These are phyloP conservation scores for Cheirogaleus medius DNA, from an alignment of 2,113 vertebrate genomes.

Conservation along the genomic window DNA sequence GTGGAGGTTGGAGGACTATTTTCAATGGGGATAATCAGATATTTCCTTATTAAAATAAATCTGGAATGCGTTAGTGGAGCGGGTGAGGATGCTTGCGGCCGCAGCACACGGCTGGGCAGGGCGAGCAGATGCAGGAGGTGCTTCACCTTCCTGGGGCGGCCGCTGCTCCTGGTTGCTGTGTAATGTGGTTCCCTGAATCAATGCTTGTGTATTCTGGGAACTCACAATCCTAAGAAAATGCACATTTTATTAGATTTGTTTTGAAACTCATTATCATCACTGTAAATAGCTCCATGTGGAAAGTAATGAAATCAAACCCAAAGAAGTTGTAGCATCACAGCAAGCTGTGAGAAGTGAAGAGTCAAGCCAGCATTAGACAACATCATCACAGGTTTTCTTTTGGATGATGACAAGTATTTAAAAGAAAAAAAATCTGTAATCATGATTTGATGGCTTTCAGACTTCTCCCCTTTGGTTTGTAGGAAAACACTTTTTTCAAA, in stretches of 20 bases:
- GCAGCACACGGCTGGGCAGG: accelerated
- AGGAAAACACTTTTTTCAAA: not conserved
- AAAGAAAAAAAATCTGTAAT: conserved; percentile 23
- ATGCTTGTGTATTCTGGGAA: conserved; percentile 19
- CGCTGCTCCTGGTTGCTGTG: not conserved
- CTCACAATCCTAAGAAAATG: not conserved
- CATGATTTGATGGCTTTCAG: not conserved
- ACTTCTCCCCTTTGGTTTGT: not conserved
- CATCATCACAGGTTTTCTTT: not conserved
- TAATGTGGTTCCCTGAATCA: not conserved
- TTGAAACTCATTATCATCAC: conserved; percentile 59
- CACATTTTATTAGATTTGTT: conserved; percentile 60
- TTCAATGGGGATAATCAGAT: not conserved
- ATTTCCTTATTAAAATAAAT: not conserved
- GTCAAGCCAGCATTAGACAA: not conserved
- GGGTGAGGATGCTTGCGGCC: not conserved
- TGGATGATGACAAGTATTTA: conserved; percentile 16
- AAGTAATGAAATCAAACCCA: conserved; percentile 33
- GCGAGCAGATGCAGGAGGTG: not conserved
- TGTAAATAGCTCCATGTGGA: conserved; percentile 45
- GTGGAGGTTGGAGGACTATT: not conserved
- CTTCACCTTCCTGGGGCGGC: not conserved
- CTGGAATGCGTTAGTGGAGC: not conserved
- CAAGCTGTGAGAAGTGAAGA: not conserved
- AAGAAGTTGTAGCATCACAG: not conserved